A percentile compares a stretch with the other conserved stretches of the same genome.
phyloP scores from a whole-genome alignment of 2,113 vertebrate species.

The Anoplopoma fimbria region DNA sequence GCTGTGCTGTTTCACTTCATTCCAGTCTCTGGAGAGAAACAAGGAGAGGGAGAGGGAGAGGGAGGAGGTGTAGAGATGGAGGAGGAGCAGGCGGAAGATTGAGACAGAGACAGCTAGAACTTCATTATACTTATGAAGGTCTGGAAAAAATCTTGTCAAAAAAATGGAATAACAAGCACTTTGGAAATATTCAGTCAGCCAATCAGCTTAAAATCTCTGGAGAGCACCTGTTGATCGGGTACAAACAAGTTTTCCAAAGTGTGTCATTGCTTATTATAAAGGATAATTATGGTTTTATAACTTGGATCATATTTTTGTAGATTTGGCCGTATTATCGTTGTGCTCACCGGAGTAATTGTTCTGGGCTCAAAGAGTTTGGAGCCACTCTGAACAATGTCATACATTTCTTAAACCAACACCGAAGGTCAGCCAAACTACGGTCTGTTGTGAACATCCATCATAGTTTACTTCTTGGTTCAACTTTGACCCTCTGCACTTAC shows the following conservation, averaged over 20 bases:
- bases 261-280: constrained; percentile 4
- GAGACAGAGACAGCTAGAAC: constrained; percentile 15
- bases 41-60: neutral
- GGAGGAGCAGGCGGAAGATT: neutral
- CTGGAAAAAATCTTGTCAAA: constrained; percentile 30
- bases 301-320: neutral
- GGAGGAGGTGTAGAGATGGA: constrained; percentile 15
- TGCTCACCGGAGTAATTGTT: neutral
- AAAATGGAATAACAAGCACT: constrained; percentile 15
- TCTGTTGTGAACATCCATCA: neutral
- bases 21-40: constrained; percentile 43
- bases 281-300: constrained; percentile 12
- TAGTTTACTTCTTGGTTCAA: neutral
- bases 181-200: constrained; percentile 34
- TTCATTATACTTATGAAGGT: neutral
- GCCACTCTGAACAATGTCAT: no score
- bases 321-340: neutral
- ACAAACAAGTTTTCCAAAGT: constrained; percentile 11
- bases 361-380: neutral
- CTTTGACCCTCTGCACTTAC: neutral
- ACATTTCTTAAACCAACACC: neutral
- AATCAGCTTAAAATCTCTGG: neutral
- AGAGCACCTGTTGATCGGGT: neutral
- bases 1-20: constrained; percentile 55
- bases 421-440: no score